Conservation (phyloP, 2,888 invertebrate species). For the Anagyrus pseudococci region DNA sequence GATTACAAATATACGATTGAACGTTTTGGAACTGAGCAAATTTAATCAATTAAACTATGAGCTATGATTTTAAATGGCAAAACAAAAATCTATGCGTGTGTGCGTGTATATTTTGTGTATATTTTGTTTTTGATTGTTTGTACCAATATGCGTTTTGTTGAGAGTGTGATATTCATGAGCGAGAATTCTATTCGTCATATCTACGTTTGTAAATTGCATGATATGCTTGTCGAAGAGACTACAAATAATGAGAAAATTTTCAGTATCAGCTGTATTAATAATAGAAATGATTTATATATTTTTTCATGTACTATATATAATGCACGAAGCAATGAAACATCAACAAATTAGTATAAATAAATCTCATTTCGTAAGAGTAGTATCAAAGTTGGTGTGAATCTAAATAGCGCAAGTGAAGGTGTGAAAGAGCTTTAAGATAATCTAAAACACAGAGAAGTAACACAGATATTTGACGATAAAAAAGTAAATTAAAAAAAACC, state of each 20-base stretch:
- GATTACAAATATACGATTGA: not conserved
- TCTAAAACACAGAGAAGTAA: not conserved
- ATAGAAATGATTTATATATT: constrained; percentile 8
- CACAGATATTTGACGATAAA: not conserved
- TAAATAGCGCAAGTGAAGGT: constrained; percentile 35
- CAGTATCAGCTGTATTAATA: constrained; percentile 36
- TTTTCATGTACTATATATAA: too few relatives aligned
- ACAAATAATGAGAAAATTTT: constrained; percentile 28
- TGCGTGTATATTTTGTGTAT: too few relatives aligned
- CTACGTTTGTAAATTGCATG: too few relatives aligned
- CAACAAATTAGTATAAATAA: constrained; percentile 6
- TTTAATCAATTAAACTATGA: too few relatives aligned
- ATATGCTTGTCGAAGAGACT: constrained; percentile 11
- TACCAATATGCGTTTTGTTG: too few relatives aligned
- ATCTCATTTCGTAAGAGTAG: not conserved
- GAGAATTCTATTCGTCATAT: too few relatives aligned
- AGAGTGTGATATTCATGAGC: too few relatives aligned
- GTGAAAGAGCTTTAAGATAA: constrained; percentile 17
- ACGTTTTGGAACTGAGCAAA: constrained; percentile 1
- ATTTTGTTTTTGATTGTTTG: too few relatives aligned
- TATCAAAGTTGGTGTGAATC: constrained; percentile 5
- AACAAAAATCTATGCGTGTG: too few relatives aligned
- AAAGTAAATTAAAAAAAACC: constrained; percentile 12
- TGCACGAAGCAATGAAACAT: constrained; percentile 21
- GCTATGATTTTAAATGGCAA: too few relatives aligned